These are phyloP conservation scores for Microcebus murinus DNA, from an alignment of 2,113 vertebrate genomes.

Conservation along the genomic window DNA sequence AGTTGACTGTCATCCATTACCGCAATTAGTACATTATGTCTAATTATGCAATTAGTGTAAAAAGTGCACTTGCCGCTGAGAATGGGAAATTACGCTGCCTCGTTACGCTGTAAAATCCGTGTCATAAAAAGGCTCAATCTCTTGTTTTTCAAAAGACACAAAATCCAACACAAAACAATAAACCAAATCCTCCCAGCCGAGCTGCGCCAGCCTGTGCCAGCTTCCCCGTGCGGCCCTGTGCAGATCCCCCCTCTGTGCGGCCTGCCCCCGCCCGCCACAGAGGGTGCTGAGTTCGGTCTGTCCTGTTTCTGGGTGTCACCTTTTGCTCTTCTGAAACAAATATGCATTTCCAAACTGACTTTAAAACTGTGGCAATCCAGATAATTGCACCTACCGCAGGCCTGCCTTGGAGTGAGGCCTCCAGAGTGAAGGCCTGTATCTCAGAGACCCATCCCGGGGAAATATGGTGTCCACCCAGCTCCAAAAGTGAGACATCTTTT, in stretches of 20 bases:
- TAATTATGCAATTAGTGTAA: slow-evolving; percentile 84
- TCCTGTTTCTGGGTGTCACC: not conserved
- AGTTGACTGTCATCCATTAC: slow-evolving; percentile 83
- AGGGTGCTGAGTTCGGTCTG: too few relatives aligned
- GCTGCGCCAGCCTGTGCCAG: not conserved
- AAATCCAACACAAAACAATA: slow-evolving; percentile 74
- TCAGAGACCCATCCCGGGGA: not conserved
- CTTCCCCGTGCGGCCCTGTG: not conserved
- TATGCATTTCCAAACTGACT: not conserved
- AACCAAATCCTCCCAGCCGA: slow-evolving; percentile 42
- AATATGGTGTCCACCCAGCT: not conserved
- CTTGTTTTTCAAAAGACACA: slow-evolving; percentile 79
- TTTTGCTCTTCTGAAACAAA: not conserved
- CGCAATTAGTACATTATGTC: slow-evolving; percentile 83
- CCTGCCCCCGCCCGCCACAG: not conserved
- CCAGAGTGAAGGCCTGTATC: not conserved
- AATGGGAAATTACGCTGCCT: slow-evolving; percentile 80
- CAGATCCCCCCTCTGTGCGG: not conserved
- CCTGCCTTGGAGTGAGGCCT: not conserved
- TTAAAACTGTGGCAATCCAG: not conserved
- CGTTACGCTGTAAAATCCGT: slow-evolving; percentile 78
- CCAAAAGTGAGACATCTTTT: not conserved
- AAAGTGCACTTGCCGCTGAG: slow-evolving; percentile 81
- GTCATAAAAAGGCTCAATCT: slow-evolving; percentile 81
- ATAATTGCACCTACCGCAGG: not conserved